Evolutionary conservation across 2,888 invertebrate species (phyloP).

Genomic region (Orchestes rusci): DNA sequence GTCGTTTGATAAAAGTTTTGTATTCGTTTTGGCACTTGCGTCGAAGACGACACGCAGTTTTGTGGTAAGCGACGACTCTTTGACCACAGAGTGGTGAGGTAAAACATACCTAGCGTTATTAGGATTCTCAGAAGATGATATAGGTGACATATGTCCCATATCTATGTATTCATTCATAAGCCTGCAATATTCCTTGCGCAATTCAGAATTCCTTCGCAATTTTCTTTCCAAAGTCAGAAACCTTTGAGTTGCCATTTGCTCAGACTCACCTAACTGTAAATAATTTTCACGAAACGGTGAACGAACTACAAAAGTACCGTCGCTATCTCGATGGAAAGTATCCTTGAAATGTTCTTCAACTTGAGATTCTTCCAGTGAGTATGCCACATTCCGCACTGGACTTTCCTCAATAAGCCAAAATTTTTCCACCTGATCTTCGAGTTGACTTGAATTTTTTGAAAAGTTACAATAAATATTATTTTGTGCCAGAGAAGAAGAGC

Average conservation of each 20-base stretch:
- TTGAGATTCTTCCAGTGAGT: conserved; percentile 6
- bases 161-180: conserved; percentile 15
- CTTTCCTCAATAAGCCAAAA: conserved; percentile 15
- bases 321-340: conserved; percentile 5
- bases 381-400: not conserved
- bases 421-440: conserved; percentile 3
- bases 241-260: conserved; percentile 6
- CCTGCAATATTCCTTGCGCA: conserved; percentile 9
- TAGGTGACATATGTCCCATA: conserved; percentile 11
- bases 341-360: conserved; percentile 8
- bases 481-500: no score
- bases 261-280: conserved; percentile 5
- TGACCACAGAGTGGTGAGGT: conserved; percentile 22
- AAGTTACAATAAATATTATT: no score
- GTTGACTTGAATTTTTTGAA: no score
- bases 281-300: conserved; percentile 3
- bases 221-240: conserved; percentile 10
- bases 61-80: conserved; percentile 1
- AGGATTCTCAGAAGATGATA: not conserved
- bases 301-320: conserved; percentile 10
- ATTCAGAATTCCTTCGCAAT: conserved; percentile 3
- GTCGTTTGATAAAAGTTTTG: conserved; percentile 1
- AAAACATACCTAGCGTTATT: conserved; percentile 4
- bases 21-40: not conserved
- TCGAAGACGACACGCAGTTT: conserved; percentile 11